These are phyloP conservation scores for Leucoptera coffeella DNA, from an alignment of 2,888 invertebrate species.

Conservation along the genomic window DNA sequence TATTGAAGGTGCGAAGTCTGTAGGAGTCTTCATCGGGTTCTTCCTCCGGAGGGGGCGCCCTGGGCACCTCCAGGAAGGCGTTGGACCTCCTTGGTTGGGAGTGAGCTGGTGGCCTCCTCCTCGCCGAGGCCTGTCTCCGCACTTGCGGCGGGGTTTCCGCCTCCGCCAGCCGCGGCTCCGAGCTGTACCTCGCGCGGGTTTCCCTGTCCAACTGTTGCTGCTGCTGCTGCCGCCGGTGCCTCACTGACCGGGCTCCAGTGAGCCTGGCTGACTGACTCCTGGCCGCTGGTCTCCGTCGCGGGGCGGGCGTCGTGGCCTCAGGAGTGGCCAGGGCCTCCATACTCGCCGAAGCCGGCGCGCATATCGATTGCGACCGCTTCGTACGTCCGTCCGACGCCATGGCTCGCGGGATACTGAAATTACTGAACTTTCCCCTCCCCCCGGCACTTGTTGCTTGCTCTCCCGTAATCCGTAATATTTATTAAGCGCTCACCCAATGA, in stretches of 20 bases:
- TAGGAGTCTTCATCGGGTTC: slow-evolving; percentile 83
- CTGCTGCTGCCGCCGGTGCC: slow-evolving; percentile 35
- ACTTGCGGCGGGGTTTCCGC: slow-evolving; percentile 63
- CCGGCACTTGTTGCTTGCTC: slow-evolving; percentile 42
- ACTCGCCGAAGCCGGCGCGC: slow-evolving; percentile 62
- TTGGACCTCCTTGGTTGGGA: slow-evolving; percentile 58
- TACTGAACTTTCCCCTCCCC: slow-evolving; percentile 11
- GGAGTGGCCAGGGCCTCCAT: slow-evolving; percentile 59
- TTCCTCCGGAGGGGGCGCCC: slow-evolving; percentile 28
- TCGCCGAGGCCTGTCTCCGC: slow-evolving; percentile 55
- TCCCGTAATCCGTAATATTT: too few relatives aligned
- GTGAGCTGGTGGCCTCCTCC: slow-evolving; percentile 46
- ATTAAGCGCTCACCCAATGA: too few relatives aligned
- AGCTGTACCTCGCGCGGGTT: slow-evolving; percentile 56
- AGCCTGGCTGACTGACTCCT: slow-evolving; percentile 70
- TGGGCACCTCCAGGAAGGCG: slow-evolving; percentile 67
- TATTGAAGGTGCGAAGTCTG: slow-evolving; percentile 87
- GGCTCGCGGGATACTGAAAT: slow-evolving; percentile 41
- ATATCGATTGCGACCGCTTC: slow-evolving; percentile 71
- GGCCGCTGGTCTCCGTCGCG: slow-evolving; percentile 62
- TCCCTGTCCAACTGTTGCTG: slow-evolving; percentile 43
- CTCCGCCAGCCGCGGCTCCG: slow-evolving; percentile 61
- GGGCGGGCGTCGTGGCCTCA: slow-evolving; percentile 50
- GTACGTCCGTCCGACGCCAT: slow-evolving; percentile 61
- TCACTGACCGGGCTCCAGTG: slow-evolving; percentile 57